phyloP scores from a whole-genome alignment of 2,113 vertebrate genomes.

The Campylorhamphus procurvoides region DNA sequence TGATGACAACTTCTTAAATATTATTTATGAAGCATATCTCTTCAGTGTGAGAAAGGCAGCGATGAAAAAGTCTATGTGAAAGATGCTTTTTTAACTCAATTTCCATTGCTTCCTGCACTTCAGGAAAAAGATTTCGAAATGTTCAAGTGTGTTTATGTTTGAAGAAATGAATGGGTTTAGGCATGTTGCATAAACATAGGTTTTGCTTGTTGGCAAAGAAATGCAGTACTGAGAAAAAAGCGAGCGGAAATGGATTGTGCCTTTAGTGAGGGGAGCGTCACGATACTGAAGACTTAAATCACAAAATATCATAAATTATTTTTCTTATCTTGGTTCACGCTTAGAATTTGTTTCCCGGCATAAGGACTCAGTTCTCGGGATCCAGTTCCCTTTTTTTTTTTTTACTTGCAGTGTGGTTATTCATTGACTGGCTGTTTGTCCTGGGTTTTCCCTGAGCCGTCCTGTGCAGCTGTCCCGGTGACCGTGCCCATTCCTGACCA shows the following conservation, averaged over 20 bases:
- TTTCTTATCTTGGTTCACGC: not conserved
- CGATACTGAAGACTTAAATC: not conserved
- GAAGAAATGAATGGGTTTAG: slow-evolving; percentile 10
- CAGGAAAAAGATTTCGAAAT: not conserved
- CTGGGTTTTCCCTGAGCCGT: not conserved
- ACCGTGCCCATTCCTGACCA: not conserved
- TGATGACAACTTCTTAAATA: slow-evolving; percentile 89
- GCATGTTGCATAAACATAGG: slow-evolving; percentile 8
- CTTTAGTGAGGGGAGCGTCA: not conserved
- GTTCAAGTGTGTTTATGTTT: not conserved
- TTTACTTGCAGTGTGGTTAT: not conserved
- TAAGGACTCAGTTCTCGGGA: not conserved
- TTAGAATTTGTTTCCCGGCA: not conserved
- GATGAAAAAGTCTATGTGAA: slow-evolving; percentile 66
- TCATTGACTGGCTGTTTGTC: not conserved
- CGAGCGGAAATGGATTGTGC: not conserved
- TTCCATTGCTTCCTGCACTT: not conserved
- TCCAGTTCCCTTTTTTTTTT: not conserved
- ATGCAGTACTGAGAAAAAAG: not conserved
- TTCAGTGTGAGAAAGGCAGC: slow-evolving; percentile 71
- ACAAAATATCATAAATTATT: slow-evolving; percentile 1
- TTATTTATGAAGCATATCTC: slow-evolving; percentile 91
- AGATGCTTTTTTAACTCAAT: not conserved
- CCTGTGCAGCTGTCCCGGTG: not conserved
- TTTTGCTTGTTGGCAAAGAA: not conserved